Percentiles rank a stretch among this genome's conserved stretches.
Conservation (phyloP, 2,888 invertebrate genomes). For the Anagyrus pseudococci region DNA sequence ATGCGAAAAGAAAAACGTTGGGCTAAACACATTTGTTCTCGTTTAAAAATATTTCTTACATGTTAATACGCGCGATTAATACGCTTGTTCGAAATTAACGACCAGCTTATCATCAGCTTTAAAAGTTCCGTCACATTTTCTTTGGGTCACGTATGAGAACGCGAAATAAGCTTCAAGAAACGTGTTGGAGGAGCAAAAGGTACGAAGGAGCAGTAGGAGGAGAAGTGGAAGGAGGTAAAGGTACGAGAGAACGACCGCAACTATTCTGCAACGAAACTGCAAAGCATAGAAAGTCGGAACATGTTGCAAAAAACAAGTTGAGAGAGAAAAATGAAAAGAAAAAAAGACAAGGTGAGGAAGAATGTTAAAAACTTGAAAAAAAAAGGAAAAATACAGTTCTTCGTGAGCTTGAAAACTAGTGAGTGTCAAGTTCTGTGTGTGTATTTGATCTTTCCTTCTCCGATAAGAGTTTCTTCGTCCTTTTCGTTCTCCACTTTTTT, state of each 20-base stretch:
- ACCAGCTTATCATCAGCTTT: too few relatives aligned
- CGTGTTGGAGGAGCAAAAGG: neutral
- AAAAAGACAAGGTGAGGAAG: too few relatives aligned
- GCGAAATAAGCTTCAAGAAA: neutral
- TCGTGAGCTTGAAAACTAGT: conserved; percentile 10
- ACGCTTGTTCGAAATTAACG: too few relatives aligned
- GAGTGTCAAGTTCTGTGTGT: conserved; percentile 15
- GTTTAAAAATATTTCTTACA: too few relatives aligned
- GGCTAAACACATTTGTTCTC: too few relatives aligned
- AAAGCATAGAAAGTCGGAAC: conserved; percentile 15
- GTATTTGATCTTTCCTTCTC: conserved; percentile 25
- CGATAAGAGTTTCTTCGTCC: too few relatives aligned
- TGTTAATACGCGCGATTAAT: too few relatives aligned
- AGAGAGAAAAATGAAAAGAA: too few relatives aligned
- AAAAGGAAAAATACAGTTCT: conserved; percentile 15
- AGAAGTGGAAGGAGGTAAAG: too few relatives aligned
- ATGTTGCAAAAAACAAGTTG: neutral
- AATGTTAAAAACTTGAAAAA: neutral
- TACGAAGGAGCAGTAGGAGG: neutral
- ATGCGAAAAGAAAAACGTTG: too few relatives aligned
- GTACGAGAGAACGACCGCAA: neutral
- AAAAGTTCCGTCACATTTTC: too few relatives aligned
- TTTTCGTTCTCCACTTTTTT: too few relatives aligned
- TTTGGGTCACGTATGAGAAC: neutral
- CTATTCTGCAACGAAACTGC: conserved; percentile 1